These are phyloP conservation scores for Peromyscus californicus DNA, from an alignment of 2,113 vertebrate species.

Conservation along the genomic window DNA sequence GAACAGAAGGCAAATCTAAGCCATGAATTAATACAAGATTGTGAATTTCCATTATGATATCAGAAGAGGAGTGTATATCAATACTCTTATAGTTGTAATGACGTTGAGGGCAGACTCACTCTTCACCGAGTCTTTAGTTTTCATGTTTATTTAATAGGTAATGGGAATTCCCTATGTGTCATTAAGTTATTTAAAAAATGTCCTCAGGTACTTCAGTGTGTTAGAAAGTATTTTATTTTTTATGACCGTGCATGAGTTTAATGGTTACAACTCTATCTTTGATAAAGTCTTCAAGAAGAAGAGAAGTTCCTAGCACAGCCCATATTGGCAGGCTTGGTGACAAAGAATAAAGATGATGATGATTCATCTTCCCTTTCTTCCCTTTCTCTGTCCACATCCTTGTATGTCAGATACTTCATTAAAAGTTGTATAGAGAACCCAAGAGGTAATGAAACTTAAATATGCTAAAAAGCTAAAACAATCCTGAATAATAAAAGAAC, in stretches of 20 bases:
- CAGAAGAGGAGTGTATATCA: not conserved
- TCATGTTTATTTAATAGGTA: not conserved
- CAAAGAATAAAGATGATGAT: fast-evolving
- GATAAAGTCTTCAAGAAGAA: not conserved
- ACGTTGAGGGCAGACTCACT: not conserved
- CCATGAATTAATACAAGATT: not conserved
- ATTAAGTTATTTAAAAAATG: not conserved
- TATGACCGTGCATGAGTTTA: not conserved
- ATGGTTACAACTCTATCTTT: not conserved
- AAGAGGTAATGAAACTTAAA: slow-evolving; percentile 59
- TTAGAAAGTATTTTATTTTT: not conserved
- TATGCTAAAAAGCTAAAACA: slow-evolving; percentile 6
- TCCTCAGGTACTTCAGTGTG: fast-evolving
- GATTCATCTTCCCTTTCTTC: not conserved
- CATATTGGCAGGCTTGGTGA: fast-evolving
- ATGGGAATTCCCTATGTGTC: not conserved
- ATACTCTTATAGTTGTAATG: not conserved
- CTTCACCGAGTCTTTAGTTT: not conserved
- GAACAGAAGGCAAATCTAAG: not conserved
- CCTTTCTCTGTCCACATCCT: not conserved
- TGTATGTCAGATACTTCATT: slow-evolving; percentile 30
- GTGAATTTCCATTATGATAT: not conserved
- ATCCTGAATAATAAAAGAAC: not conserved
- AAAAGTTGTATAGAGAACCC: slow-evolving; percentile 39
- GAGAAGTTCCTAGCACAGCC: not conserved